Conservation (phyloP, 2,888 invertebrate genomes). For the Clusia tigrina region DNA sequence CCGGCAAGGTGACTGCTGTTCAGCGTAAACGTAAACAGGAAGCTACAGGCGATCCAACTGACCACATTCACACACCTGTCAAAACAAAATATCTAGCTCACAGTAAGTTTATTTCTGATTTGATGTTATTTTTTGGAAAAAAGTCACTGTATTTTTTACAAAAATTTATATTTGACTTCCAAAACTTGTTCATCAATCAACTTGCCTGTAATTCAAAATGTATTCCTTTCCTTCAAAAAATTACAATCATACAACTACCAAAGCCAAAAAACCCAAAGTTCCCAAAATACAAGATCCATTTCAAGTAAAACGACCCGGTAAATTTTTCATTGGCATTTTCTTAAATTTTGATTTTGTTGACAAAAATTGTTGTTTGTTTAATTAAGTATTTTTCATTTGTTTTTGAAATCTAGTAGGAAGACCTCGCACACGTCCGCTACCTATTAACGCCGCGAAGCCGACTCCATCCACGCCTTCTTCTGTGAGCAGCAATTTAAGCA, state of each 20-base stretch:
- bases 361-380: slow-evolving; percentile 31
- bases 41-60: slow-evolving; percentile 52
- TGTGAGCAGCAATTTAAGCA: slow-evolving; percentile 12
- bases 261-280: slow-evolving; percentile 45
- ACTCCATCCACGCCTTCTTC: slow-evolving; percentile 22
- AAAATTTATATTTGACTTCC: background rate
- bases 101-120: slow-evolving; percentile 38
- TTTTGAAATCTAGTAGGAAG: slow-evolving; percentile 64
- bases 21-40: slow-evolving; percentile 67
- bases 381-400: slow-evolving; percentile 37
- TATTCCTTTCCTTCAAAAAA: background rate
- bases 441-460: slow-evolving; percentile 23
- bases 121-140: background rate
- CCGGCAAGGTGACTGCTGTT: slow-evolving; percentile 34
- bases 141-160: slow-evolving; percentile 1
- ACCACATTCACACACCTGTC: slow-evolving; percentile 38
- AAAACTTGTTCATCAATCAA: background rate
- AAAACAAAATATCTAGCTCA: slow-evolving; percentile 51
- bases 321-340: slow-evolving; percentile 27
- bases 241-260: slow-evolving; percentile 29
- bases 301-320: slow-evolving; percentile 63
- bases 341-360: slow-evolving; percentile 5
- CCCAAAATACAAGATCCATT: slow-evolving; percentile 56
- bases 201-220: background rate
- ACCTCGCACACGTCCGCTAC: slow-evolving; percentile 62